Percentiles rank a stretch among this genome's conserved stretches.
These are phyloP conservation scores for Cyprinodon diabolis DNA, from an alignment of 2,797 vertebrate genomes.

Conservation along the genomic window DNA sequence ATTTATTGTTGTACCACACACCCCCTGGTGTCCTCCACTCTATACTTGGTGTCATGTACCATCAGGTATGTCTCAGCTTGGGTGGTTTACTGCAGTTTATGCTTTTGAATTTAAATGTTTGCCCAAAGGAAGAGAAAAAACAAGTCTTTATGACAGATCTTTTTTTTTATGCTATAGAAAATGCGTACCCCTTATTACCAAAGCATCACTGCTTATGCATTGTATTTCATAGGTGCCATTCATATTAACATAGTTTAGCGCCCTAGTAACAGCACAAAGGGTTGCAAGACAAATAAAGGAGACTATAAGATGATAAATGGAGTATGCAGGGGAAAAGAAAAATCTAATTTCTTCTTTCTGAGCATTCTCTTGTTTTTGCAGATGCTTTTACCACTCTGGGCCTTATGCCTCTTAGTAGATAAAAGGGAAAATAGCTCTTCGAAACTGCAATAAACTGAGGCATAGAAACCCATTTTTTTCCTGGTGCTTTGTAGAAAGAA, in stretches of 20 bases:
- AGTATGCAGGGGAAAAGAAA: not conserved
- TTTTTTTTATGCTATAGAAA: not conserved
- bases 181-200: not conserved
- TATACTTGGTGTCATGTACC: slow-evolving; percentile 43
- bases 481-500: not conserved
- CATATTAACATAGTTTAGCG: slow-evolving; percentile 4
- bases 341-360: slow-evolving; percentile 1
- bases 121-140: not conserved
- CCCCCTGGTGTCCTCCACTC: slow-evolving; percentile 51
- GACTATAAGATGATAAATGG: slow-evolving; percentile 16
- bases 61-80: slow-evolving; percentile 15
- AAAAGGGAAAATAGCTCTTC: not conserved
- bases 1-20: slow-evolving; percentile 70
- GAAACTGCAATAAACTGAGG: slow-evolving; percentile 3
- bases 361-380: slow-evolving; percentile 8
- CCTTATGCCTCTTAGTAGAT: slow-evolving; percentile 4
- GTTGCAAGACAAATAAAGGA: slow-evolving; percentile 10
- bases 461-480: not conserved
- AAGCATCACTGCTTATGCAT: not conserved
- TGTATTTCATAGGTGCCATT: not conserved
- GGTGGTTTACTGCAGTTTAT: slow-evolving; percentile 11
- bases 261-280: slow-evolving; percentile 3
- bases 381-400: not conserved
- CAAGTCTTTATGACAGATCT: not conserved
- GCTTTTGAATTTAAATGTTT: slow-evolving; percentile 6